A percentile compares a stretch with the other conserved stretches of the same genome.
phyloP scores from a whole-genome alignment of 1,140 invertebrate genomes.

The Nixonia krombeini region DNA sequence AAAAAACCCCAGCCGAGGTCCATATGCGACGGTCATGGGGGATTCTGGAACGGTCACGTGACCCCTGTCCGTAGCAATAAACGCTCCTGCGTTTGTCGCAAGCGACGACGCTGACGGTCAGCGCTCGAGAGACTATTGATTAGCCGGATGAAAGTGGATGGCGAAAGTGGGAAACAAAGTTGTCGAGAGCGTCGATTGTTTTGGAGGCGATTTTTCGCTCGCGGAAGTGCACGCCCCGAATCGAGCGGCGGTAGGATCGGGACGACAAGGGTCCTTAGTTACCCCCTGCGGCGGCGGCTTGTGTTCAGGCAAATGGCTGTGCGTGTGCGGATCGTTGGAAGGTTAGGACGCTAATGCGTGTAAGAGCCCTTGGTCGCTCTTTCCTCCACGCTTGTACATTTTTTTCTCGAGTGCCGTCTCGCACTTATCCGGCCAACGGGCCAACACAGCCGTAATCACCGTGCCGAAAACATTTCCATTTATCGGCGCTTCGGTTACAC shows the following conservation, averaged over 20 bases:
- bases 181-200: constrained; percentile 7
- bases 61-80: no score
- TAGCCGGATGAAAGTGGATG: not conserved
- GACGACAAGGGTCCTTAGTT: constrained; percentile 14
- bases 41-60: no score
- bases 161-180: constrained; percentile 6
- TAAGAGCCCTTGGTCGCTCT: constrained; percentile 7
- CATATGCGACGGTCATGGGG: no score
- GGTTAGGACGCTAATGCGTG: constrained; percentile 7
- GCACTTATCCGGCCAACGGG: not conserved
- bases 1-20: no score
- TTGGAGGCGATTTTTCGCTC: constrained; percentile 3
- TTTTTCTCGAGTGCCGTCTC: constrained; percentile 1
- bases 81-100: no score
- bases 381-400: not conserved
- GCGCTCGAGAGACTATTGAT: no score
- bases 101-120: no score
- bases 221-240: constrained; percentile 2
- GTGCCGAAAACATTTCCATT: not conserved
- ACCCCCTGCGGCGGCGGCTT: constrained; percentile 5
- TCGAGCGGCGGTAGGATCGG: not conserved
- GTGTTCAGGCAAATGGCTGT: constrained; percentile 8
- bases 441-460: constrained; percentile 2
- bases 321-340: constrained; percentile 8
- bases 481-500: not conserved